Conservation (phyloP, 2,888 invertebrate species). For the Piscicola geometra region DNA sequence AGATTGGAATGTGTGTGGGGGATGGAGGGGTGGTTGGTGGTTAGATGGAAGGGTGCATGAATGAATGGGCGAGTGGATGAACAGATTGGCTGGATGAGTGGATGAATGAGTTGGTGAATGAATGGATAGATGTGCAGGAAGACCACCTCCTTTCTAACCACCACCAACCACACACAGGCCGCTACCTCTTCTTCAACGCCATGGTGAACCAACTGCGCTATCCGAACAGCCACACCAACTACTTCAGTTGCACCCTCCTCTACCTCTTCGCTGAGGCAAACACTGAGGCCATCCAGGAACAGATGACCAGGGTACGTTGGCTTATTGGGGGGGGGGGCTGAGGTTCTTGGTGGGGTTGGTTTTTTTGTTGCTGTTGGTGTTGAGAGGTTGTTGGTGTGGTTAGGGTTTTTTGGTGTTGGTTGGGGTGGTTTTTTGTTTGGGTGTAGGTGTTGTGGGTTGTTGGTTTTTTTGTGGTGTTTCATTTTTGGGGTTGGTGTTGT, state of each 20-base stretch:
- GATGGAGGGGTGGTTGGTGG: no score
- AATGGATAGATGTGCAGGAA: no score
- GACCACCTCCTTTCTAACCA: no score
- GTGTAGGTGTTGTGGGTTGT: neutral
- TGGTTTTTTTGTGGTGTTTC: conserved; percentile 54
- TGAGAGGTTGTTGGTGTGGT: neutral
- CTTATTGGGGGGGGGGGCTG: neutral
- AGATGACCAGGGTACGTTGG: conserved; percentile 69
- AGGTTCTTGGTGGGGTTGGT: neutral
- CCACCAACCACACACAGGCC: conserved; percentile 55
- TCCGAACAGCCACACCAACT: conserved; percentile 99
- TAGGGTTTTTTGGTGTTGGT: neutral
- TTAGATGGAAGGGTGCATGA: no score
- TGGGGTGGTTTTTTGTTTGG: neutral
- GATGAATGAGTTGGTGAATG: no score
- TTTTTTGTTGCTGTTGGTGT: neutral
- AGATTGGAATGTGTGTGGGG: no score
- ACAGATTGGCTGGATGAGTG: no score
- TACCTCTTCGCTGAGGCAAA: conserved; percentile 96
- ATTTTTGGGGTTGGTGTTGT: neutral
- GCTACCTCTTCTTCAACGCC: conserved; percentile 93
- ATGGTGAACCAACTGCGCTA: conserved; percentile 97
- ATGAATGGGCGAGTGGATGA: no score
- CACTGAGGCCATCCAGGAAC: conserved; percentile 94
- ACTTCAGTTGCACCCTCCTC: conserved; percentile 93